These are phyloP conservation scores for Aphis gossypii DNA, from an alignment of 1,140 invertebrate genomes.

Conservation along the genomic window DNA sequence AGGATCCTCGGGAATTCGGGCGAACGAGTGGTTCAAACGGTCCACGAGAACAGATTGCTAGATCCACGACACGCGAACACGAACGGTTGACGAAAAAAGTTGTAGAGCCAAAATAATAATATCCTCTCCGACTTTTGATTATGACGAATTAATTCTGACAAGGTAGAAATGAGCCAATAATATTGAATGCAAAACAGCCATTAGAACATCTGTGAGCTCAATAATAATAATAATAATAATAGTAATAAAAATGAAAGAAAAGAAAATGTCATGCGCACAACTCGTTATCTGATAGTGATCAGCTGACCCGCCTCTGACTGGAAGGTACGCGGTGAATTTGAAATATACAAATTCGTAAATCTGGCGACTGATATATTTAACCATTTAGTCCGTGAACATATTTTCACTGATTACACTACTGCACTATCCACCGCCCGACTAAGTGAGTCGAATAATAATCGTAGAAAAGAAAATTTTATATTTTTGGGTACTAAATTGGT, in stretches of 20 bases:
- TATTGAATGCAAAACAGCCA: slow-evolving; percentile 57
- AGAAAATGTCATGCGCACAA: slow-evolving; percentile 52
- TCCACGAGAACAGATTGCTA: neutral
- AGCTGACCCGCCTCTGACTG: neutral
- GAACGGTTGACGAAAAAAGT: neutral
- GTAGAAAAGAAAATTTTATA: neutral
- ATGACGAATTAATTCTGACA: slow-evolving; percentile 52
- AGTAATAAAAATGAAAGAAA: slow-evolving; percentile 38
- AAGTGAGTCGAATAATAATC: neutral
- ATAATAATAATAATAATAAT: slow-evolving; percentile 28
- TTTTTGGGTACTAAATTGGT: neutral
- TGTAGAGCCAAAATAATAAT: neutral
- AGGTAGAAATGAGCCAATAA: slow-evolving; percentile 50
- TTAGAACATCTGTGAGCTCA: slow-evolving; percentile 56
- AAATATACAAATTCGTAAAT: neutral
- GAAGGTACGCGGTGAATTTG: slow-evolving; percentile 37
- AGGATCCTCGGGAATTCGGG: neutral
- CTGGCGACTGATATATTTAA: neutral
- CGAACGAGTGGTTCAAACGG: no score
- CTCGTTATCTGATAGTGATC: slow-evolving; percentile 52
- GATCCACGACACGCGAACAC: neutral
- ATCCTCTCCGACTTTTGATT: slow-evolving; percentile 33
- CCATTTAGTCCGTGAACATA: neutral
- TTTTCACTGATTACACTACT: neutral
- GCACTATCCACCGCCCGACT: neutral